Base-by-base conservation (phyloP, 2,888 invertebrate genomes). In the Napeogenes sylphis region DNA sequence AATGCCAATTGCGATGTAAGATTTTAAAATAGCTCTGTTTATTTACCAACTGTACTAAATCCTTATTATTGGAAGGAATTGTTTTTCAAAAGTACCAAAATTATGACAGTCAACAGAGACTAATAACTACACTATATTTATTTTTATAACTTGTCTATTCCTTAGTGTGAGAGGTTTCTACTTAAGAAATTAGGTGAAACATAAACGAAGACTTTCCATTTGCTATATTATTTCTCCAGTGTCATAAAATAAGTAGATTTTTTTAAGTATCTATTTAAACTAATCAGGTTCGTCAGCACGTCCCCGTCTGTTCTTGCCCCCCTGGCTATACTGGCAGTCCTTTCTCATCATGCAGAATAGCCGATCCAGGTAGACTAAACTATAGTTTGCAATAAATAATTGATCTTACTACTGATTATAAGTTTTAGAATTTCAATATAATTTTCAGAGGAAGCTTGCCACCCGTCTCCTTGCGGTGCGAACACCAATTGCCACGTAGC, bases 401-500 rank as follows among this genome's bases (percentile, higher is more conserved):
- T 56, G 14, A 54, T 45, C 32, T 68, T 5, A 14, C 13, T 6
- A 32, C 5, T n/a, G 10, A 54, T 51, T 55, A 30, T 56, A 32
- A 21, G 55, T 45, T n/a, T 14, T 4, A 53, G 21, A 45, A 38
- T 10, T 42, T 42, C 14, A 21, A 13, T 14, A 5, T 47, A 5
- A 12, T 30, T 56, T 59, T 12, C 83, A 96, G 96, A 95, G 89
- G 96, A 96, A 77, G 92, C 95, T 54, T 97, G 96, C 79, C 94
- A 94, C 75, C 96, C 95, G 13, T 95, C 93, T 67, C 96, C 96
- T 0, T 97, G 97, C 71, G 97, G 96, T 6, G 75, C 78, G 51
- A 96, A 97, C 83, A 96, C 96, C 0, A 93, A 94, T 59, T 97
- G 97, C 80, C 94, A 95, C 76, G 95, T 95, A 10, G 88, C 94